Conservation (phyloP, 2,113 vertebrate genomes). For the Lanius ludovicianus region DNA sequence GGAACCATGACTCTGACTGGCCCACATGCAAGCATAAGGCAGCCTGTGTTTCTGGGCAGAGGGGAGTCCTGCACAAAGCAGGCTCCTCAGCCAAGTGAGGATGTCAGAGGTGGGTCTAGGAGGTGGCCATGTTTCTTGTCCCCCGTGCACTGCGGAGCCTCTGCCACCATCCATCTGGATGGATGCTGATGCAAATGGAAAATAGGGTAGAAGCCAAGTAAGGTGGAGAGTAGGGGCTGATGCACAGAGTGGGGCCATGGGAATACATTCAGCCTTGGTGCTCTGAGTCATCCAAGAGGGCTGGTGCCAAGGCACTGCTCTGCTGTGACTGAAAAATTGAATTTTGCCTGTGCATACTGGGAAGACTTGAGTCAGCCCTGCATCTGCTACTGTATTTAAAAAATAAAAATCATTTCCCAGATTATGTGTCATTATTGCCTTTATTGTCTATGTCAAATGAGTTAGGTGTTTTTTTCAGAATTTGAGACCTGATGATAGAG, state of each 20-base stretch:
- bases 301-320: constrained; percentile 49
- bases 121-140: not conserved
- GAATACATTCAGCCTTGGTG: not conserved
- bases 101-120: not conserved
- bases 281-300: constrained; percentile 45
- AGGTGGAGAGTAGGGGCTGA: not conserved
- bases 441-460: not conserved
- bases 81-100: not conserved
- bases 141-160: rapidly evolving
- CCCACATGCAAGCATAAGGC: too few species aligned
- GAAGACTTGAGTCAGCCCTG: constrained; percentile 42
- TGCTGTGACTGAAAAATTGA: not conserved
- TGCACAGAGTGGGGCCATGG: not conserved
- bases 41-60: not conserved
- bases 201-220: not conserved
- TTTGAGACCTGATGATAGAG: not conserved
- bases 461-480: not conserved
- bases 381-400: not conserved
- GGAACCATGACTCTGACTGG: not conserved
- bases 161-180: not conserved
- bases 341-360: constrained; percentile 43
- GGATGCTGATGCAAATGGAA: not conserved
- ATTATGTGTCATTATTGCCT: constrained; percentile 12
- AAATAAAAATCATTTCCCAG: not conserved
- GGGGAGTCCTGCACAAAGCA: not conserved